These are phyloP conservation scores for Sitophilus oryzae DNA, from an alignment of 1,140 invertebrate species.

Conservation along the genomic window DNA sequence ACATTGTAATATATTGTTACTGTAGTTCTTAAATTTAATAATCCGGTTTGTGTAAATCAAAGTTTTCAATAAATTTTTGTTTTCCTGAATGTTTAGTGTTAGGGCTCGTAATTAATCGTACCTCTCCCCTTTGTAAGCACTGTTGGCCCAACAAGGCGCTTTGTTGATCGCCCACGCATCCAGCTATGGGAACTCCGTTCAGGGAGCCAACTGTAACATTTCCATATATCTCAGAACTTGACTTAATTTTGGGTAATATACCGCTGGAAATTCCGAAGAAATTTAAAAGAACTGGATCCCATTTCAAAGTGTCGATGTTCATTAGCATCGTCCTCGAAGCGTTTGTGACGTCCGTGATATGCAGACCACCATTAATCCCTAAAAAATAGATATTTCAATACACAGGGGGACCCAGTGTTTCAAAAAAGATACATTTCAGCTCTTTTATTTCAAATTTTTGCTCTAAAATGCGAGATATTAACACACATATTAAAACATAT, in stretches of 20 bases:
- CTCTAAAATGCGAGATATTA: too few species aligned
- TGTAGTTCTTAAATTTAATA: too few species aligned
- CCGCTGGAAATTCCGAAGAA: conserved; percentile 80
- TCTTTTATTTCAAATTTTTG: too few species aligned
- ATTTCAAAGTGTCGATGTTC: conserved; percentile 87
- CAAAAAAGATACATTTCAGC: too few species aligned
- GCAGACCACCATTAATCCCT: conserved; percentile 62
- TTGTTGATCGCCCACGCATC: conserved; percentile 89
- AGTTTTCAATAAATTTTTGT: too few species aligned
- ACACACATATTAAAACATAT: too few species aligned
- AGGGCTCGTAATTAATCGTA: too few species aligned
- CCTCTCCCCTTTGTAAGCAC: conserved; percentile 79
- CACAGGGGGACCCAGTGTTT: too few species aligned
- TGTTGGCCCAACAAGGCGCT: conserved; percentile 91
- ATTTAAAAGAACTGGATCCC: conserved; percentile 81
- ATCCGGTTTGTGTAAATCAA: too few species aligned
- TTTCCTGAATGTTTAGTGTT: too few species aligned
- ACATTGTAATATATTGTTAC: too few species aligned
- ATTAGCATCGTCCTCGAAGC: conserved; percentile 98
- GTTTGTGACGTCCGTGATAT: conserved; percentile 96
- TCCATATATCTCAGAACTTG: conserved; percentile 87
- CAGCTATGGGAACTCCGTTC: conserved; percentile 80
- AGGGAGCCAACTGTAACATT: conserved; percentile 59
- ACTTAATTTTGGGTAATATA: conserved; percentile 81
- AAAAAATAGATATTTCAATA: background rate